phyloP scores from a whole-genome alignment of 2,797 vertebrate species.

The Eulemur albifrons region DNA sequence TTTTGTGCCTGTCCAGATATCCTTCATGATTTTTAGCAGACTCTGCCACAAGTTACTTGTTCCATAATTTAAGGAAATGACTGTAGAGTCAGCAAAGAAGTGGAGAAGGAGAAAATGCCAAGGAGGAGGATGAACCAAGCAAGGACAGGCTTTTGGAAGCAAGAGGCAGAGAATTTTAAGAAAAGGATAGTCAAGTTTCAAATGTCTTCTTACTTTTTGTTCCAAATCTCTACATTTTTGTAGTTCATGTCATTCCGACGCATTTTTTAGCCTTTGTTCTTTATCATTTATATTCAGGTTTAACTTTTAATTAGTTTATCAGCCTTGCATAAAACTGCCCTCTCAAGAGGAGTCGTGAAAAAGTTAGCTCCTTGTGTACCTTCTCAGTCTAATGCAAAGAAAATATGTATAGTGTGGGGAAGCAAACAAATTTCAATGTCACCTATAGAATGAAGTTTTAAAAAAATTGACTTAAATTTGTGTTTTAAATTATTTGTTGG shows the following conservation, averaged over 20 bases:
- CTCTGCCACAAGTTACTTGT: not conserved
- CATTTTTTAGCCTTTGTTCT: not conserved
- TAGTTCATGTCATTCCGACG: not conserved
- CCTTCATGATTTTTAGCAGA: not conserved
- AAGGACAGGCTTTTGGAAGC: not conserved
- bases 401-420: not conserved
- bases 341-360: not conserved
- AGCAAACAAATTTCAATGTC: conserved; percentile 16
- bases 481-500: not conserved
- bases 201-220: not conserved
- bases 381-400: not conserved
- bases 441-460: not conserved
- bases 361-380: not conserved
- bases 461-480: conserved; percentile 6
- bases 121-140: not conserved
- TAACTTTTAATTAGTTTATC: conserved; percentile 29
- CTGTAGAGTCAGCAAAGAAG: conserved; percentile 9
- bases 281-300: not conserved
- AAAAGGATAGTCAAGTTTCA: not conserved
- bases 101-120: not conserved
- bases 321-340: not conserved
- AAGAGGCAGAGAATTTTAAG: not conserved
- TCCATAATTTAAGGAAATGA: not conserved
- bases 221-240: not conserved
- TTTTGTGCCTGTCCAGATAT: not conserved